A percentile compares a stretch with the other conserved stretches of the same genome.
phyloP scores from a whole-genome alignment of 2,113 vertebrate genomes.

The Colius striatus region DNA sequence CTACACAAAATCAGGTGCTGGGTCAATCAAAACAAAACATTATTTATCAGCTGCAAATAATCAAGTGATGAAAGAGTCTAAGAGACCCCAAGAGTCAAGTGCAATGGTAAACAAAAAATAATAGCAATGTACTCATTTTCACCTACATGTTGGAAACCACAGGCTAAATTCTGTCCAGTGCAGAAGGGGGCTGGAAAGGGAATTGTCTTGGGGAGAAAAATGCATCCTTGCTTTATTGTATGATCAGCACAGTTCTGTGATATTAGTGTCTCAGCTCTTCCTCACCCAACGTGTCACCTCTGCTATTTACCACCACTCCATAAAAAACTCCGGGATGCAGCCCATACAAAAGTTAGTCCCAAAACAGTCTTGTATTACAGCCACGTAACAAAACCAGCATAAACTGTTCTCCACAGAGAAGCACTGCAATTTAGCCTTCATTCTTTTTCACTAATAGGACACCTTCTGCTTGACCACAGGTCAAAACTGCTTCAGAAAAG shows the following conservation, averaged over 20 bases:
- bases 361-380: not conserved
- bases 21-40: not conserved
- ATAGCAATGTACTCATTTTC: not conserved
- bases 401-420: not conserved
- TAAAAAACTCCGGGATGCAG: not conserved
- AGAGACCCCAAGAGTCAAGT: not conserved
- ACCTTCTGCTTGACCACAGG: not conserved
- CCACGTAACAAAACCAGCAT: not conserved
- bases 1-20: fast-evolving
- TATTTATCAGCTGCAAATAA: not conserved
- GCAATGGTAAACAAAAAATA: not conserved
- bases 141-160: fast-evolving
- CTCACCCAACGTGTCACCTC: not conserved
- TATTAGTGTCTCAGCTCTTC: not conserved
- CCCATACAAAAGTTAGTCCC: not conserved
- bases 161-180: not conserved
- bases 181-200: not conserved
- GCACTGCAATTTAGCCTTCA: not conserved
- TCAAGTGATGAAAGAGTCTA: not conserved
- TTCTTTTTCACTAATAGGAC: not conserved
- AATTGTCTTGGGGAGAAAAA: not conserved
- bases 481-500: not conserved
- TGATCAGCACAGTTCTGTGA: not conserved
- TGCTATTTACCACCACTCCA: not conserved
- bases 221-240: not conserved